Evolutionary conservation across 2,888 invertebrate genomes (phyloP).

Genomic region (Drosophila neonasuta): DNA sequence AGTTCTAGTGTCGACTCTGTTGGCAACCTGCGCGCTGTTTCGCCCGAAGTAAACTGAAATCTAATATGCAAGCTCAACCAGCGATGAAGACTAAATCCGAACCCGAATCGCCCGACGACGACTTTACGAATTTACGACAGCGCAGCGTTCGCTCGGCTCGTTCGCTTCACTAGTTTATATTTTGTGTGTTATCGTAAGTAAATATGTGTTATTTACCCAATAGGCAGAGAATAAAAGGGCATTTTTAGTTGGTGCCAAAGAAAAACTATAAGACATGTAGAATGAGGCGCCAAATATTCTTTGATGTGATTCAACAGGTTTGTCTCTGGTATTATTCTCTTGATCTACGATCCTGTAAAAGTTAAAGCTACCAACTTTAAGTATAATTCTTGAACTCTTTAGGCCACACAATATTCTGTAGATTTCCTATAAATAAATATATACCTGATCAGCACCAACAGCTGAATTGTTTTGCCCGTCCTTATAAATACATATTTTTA

Average conservation of each 20-base stretch:
- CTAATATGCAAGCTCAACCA: constrained; percentile 50
- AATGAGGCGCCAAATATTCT: too few species aligned
- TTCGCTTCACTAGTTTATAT: constrained; percentile 11
- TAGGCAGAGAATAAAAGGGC: neutral
- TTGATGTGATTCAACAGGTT: too few species aligned
- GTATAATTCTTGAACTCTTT: too few species aligned
- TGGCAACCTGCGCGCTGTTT: constrained; percentile 60
- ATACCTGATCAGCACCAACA: too few species aligned
- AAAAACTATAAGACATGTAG: neutral
- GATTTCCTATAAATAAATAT: too few species aligned
- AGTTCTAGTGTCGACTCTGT: neutral
- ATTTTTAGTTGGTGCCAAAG: neutral
- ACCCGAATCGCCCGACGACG: constrained; percentile 15
- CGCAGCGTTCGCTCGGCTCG: constrained; percentile 1
- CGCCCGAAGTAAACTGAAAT: constrained; percentile 75
- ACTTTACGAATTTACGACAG: constrained; percentile 5
- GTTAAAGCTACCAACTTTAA: too few species aligned
- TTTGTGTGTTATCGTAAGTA: constrained; percentile 22
- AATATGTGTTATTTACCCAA: constrained; percentile 2
- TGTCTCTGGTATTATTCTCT: too few species aligned
- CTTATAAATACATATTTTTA: too few species aligned
- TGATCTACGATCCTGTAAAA: too few species aligned
- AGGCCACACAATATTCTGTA: too few species aligned
- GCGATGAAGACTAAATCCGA: constrained; percentile 53
- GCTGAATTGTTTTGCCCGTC: too few species aligned